Conservation (phyloP, 2,888 invertebrate genomes). For the Lepidochrysops patricia region DNA sequence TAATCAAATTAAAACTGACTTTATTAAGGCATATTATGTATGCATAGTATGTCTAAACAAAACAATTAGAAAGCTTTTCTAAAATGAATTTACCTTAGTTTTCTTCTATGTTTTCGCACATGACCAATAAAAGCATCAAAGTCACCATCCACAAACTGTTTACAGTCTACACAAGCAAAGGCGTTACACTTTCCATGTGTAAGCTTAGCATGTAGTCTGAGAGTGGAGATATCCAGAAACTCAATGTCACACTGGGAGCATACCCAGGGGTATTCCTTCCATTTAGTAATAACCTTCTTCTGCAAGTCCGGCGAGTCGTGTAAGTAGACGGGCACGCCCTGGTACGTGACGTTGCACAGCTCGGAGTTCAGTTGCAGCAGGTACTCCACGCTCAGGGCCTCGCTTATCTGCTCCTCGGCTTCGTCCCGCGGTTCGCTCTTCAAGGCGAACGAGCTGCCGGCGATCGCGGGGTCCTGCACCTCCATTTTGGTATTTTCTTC, state of each 20-base stretch:
- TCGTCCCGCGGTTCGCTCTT: constrained; percentile 54
- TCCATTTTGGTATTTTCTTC: constrained; percentile 19
- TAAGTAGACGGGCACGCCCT: constrained; percentile 46
- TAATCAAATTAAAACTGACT: too few species aligned
- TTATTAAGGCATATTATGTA: too few species aligned
- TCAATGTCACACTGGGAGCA: constrained; percentile 56
- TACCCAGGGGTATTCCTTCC: constrained; percentile 62
- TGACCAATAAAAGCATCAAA: constrained; percentile 78
- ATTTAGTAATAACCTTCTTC: constrained; percentile 38
- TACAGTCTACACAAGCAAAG: constrained; percentile 80
- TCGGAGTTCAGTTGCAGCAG: constrained; percentile 34
- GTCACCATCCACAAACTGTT: constrained; percentile 68
- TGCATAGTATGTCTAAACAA: too few species aligned
- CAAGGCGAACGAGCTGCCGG: constrained; percentile 30
- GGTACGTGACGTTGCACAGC: constrained; percentile 27
- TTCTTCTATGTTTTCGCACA: constrained; percentile 76
- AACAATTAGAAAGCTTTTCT: not conserved
- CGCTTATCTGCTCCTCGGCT: constrained; percentile 24
- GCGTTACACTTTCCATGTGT: constrained; percentile 77
- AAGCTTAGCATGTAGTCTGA: constrained; percentile 76
- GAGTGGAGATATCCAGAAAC: constrained; percentile 46
- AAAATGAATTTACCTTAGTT: constrained; percentile 56
- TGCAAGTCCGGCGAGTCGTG: constrained; percentile 43
- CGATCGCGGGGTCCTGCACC: constrained; percentile 22
- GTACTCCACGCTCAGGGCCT: constrained; percentile 46